Conservation (phyloP, 2,888 invertebrate genomes). For the Eudemis profundana region DNA sequence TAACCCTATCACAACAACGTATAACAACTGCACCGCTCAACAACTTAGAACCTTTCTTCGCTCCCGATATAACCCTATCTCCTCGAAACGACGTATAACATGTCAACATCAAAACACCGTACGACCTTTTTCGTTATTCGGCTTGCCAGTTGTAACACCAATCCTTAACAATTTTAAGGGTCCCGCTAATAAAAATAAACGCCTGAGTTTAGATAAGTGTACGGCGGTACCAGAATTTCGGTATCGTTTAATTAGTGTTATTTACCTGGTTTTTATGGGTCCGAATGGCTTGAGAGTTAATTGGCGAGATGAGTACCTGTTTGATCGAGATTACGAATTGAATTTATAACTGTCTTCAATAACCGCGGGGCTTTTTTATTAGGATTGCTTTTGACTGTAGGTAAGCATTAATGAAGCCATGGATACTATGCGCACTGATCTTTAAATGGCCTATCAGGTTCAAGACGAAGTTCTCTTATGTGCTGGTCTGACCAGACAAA, state of each 20-base stretch:
- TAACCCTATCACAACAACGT: neutral
- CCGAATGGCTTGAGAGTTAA: conserved; percentile 15
- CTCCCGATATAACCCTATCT: neutral
- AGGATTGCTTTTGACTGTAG: neutral
- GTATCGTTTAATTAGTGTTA: conserved; percentile 40
- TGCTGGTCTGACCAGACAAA: too few relatives aligned
- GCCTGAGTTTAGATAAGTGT: conserved; percentile 45
- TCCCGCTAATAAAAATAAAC: conserved; percentile 46
- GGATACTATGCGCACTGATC: too few relatives aligned
- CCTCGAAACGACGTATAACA: neutral
- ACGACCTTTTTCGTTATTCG: neutral
- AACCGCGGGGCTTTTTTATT: conserved; percentile 19
- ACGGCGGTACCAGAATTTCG: conserved; percentile 16
- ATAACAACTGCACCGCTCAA: neutral
- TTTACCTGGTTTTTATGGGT: conserved; percentile 32
- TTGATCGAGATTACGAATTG: conserved; percentile 27
- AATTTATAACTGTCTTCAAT: conserved; percentile 22
- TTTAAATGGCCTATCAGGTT: too few relatives aligned
- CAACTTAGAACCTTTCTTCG: conserved; percentile 9
- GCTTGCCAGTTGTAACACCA: conserved; percentile 36
- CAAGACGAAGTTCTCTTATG: too few relatives aligned
- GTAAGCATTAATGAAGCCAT: too few relatives aligned
- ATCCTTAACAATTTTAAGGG: conserved; percentile 38
- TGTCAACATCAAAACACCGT: neutral
- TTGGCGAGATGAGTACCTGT: conserved; percentile 34